Percentiles rank a stretch among this genome's conserved stretches.
Conservation (phyloP, 2,113 vertebrate genomes). For the Pelmatolapia mariae region DNA sequence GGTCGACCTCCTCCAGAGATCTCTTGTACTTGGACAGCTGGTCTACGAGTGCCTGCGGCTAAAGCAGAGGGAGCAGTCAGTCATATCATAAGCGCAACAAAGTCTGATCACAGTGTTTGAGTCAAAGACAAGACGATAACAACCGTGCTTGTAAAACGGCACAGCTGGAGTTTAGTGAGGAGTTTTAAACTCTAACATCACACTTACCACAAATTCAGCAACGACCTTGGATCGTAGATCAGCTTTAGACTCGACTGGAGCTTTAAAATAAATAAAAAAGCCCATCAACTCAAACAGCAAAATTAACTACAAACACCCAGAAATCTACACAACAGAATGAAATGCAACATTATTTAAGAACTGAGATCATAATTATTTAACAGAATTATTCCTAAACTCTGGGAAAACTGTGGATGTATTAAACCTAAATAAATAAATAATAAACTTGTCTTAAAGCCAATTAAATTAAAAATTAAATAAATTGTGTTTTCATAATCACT, state of each 20-base stretch:
- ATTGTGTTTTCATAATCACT: neutral
- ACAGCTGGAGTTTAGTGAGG: neutral
- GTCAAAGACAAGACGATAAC: neutral
- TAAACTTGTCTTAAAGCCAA: neutral
- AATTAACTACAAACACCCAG: neutral
- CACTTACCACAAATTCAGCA: conserved; percentile 92
- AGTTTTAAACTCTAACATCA: neutral
- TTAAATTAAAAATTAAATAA: neutral
- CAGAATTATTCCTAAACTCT: neutral
- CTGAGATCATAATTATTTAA: neutral
- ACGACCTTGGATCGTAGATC: conserved; percentile 93
- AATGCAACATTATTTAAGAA: neutral
- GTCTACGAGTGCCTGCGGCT: conserved; percentile 90
- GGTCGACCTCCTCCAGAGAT: conserved; percentile 85
- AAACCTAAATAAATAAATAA: neutral
- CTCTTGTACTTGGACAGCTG: conserved; percentile 81
- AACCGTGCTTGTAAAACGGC: neutral
- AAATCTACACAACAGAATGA: neutral
- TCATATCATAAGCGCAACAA: neutral
- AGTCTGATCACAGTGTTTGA: neutral
- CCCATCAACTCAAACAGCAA: neutral
- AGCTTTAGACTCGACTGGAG: conserved; percentile 80
- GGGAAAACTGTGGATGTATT: neutral
- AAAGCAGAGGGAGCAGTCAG: conserved; percentile 19
- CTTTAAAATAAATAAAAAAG: conserved; percentile 40